Evolutionary conservation across 2,113 vertebrate genomes (phyloP).

Genomic region (Psittacus erithacus): DNA sequence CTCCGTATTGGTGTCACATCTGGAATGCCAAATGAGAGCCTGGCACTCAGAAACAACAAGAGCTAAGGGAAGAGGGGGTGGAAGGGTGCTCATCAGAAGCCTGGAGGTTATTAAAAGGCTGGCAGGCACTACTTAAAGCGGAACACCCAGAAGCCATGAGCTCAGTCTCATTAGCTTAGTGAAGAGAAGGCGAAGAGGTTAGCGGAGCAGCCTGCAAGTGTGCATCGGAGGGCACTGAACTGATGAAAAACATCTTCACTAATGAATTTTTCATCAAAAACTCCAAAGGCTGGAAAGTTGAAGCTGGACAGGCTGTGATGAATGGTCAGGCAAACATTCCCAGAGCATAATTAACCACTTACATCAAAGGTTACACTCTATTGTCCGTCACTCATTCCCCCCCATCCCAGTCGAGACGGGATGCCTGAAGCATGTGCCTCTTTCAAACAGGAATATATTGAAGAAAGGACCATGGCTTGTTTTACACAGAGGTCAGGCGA

Average conservation of each 20-base stretch:
- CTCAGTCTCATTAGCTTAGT: neutral
- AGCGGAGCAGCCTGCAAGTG: neutral
- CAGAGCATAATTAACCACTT: neutral
- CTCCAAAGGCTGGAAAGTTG: neutral
- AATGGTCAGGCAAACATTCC: neutral
- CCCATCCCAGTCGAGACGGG: neutral
- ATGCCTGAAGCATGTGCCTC: neutral
- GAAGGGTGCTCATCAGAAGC: neutral
- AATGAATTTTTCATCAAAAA: neutral
- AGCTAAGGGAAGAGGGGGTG: neutral
- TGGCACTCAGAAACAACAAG: neutral
- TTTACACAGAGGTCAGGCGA: neutral
- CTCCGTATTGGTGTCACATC: too few relatives aligned
- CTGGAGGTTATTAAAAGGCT: neutral
- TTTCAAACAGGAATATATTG: neutral
- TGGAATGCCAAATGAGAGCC: neutral
- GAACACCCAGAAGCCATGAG: neutral
- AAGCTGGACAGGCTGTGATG: neutral
- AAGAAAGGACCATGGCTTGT: neutral
- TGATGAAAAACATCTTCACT: neutral
- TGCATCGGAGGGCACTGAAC: neutral
- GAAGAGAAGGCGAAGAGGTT: neutral
- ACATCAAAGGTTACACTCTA: neutral
- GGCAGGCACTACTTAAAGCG: neutral
- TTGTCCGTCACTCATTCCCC: neutral